A percentile compares a stretch with the other conserved stretches of the same genome.
phyloP scores from a whole-genome alignment of 2,113 vertebrate species.

The Pterocles burchelli region DNA sequence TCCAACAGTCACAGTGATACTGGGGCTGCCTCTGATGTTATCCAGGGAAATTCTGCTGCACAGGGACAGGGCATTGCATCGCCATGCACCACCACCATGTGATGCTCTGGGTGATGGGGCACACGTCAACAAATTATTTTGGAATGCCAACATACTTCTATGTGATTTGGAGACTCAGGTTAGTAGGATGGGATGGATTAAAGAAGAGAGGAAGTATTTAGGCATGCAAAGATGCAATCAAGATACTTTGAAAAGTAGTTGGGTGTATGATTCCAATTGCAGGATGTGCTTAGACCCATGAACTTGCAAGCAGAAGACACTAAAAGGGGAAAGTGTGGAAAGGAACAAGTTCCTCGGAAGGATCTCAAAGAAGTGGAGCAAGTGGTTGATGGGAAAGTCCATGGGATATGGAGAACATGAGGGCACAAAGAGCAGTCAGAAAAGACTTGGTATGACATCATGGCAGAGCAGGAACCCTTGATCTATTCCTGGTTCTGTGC shows the following conservation, averaged over 20 bases:
- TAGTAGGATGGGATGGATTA: neutral
- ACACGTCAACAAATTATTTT: rapidly evolving
- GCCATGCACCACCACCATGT: rapidly evolving
- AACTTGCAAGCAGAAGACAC: neutral
- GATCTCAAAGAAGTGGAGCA: neutral
- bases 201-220: neutral
- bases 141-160: rapidly evolving
- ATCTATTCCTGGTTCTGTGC: slow-evolving; percentile 6
- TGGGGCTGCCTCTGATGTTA: neutral
- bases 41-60: neutral
- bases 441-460: neutral
- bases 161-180: neutral
- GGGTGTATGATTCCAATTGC: neutral
- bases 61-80: rapidly evolving
- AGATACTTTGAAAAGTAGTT: neutral
- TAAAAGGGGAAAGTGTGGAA: neutral
- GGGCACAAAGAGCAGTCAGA: neutral
- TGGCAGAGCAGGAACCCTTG: neutral
- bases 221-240: neutral
- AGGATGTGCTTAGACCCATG: neutral
- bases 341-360: neutral
- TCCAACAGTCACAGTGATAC: neutral
- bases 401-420: neutral
- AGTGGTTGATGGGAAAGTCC: neutral
- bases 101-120: neutral